Percentiles rank a stretch among this genome's conserved stretches.
Evolutionary conservation across 2,797 vertebrate genomes (phyloP).

Genomic region (Numenius phaeopus): DNA sequence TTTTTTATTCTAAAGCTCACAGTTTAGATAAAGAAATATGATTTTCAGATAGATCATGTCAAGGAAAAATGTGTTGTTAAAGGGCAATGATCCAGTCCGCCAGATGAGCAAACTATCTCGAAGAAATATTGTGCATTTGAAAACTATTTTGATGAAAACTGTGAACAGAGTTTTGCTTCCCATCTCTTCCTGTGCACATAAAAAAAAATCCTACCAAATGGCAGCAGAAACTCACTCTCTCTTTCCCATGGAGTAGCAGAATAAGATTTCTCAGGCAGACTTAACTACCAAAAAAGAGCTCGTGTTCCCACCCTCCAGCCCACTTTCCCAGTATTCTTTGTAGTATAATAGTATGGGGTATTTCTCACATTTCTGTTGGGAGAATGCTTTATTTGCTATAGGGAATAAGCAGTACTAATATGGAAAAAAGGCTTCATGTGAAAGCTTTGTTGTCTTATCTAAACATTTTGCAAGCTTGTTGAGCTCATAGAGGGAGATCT

Average conservation of each 20-base stretch:
- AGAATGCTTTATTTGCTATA: not conserved
- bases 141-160: not conserved
- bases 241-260: not conserved
- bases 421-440: not conserved
- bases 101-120: not conserved
- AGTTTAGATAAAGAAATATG: not conserved
- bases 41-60: not conserved
- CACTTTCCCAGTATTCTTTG: not conserved
- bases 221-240: not conserved
- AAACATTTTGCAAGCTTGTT: not conserved
- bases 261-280: not conserved
- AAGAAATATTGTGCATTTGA: not conserved
- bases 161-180: not conserved
- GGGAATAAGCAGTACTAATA: not conserved
- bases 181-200: not conserved
- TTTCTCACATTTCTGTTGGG: not conserved
- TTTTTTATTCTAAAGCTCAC: not conserved
- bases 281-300: not conserved
- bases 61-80: not conserved
- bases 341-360: not conserved
- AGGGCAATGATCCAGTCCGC: not conserved
- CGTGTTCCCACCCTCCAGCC: not conserved
- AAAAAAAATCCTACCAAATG: not conserved
- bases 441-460: not conserved
- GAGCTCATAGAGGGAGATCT: not conserved